Conservation (phyloP, 1,140 invertebrate species). For the Drosophila tsacasi region DNA sequence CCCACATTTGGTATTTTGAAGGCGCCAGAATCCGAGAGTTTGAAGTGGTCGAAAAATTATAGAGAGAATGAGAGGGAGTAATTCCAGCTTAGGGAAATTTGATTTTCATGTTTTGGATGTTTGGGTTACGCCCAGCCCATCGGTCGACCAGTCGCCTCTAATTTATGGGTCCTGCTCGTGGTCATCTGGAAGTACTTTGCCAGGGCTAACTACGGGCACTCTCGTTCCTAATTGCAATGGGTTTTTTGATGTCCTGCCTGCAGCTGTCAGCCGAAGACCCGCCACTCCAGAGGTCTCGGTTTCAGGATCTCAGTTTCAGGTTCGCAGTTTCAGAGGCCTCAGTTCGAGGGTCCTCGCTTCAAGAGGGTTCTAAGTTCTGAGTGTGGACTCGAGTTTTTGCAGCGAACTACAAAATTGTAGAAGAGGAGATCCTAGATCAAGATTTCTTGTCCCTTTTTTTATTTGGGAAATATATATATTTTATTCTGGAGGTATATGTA, state of each 20-base stretch:
- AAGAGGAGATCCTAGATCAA: neutral
- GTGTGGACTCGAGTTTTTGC: neutral
- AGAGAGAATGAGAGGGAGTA: neutral
- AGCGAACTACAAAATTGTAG: neutral
- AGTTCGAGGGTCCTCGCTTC: neutral
- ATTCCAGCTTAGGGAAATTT: slow-evolving; percentile 57
- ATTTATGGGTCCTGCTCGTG: slow-evolving; percentile 37
- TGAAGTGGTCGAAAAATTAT: slow-evolving; percentile 30
- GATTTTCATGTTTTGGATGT: slow-evolving; percentile 82
- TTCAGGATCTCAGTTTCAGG: neutral
- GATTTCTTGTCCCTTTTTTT: neutral
- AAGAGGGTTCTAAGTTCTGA: neutral
- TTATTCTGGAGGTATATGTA: too few species aligned
- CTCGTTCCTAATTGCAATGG: slow-evolving; percentile 35
- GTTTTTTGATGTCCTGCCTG: slow-evolving; percentile 2
- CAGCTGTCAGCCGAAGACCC: slow-evolving; percentile 30
- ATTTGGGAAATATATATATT: neutral
- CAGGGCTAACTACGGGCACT: neutral
- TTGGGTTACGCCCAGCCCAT: slow-evolving; percentile 48
- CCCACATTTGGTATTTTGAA: slow-evolving; percentile 14
- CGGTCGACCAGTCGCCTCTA: neutral
- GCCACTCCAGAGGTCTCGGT: neutral
- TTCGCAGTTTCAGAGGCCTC: neutral
- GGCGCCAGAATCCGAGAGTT: slow-evolving; percentile 22
- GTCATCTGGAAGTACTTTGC: slow-evolving; percentile 49